Conservation (phyloP, 1,140 invertebrate species). For the Bacillus rossius region DNA sequence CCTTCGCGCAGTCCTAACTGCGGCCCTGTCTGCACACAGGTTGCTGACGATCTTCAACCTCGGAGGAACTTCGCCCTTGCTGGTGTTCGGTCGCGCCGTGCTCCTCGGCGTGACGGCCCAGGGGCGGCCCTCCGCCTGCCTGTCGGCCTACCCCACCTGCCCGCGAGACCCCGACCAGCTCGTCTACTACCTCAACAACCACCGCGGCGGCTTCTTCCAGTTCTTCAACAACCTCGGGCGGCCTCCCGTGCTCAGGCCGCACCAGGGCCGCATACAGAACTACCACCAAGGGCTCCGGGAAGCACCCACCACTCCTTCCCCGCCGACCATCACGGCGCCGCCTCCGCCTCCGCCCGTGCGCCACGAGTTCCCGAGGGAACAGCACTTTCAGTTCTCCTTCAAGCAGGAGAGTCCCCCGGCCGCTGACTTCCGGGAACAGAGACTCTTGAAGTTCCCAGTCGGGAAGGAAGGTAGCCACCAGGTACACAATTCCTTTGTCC, state of each 20-base stretch:
- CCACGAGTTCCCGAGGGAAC: background rate
- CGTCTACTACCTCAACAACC: constrained; percentile 75
- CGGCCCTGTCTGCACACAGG: too few species aligned
- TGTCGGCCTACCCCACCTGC: constrained; percentile 61
- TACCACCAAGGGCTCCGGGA: background rate
- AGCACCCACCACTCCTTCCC: background rate
- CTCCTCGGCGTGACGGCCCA: constrained; percentile 60
- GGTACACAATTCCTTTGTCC: too few species aligned
- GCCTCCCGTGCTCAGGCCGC: background rate
- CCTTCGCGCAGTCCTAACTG: too few species aligned
- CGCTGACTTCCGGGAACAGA: too few species aligned
- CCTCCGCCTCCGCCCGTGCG: background rate
- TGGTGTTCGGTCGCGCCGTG: constrained; percentile 64
- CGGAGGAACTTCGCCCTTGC: constrained; percentile 51
- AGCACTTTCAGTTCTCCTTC: too few species aligned
- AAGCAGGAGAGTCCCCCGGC: background rate
- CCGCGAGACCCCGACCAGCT: constrained; percentile 64
- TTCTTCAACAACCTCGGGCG: constrained; percentile 51
- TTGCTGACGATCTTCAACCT: constrained; percentile 43
- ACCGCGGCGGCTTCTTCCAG: constrained; percentile 78
- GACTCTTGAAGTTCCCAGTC: too few species aligned
- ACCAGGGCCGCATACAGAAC: background rate
- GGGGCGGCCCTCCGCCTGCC: constrained; percentile 53
- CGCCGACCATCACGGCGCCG: background rate
- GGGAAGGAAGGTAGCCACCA: too few species aligned